A percentile compares a stretch with the other conserved stretches of the same genome.
phyloP scores from a whole-genome alignment of 1,140 invertebrate genomes.

The Drosophila sturtevanti region DNA sequence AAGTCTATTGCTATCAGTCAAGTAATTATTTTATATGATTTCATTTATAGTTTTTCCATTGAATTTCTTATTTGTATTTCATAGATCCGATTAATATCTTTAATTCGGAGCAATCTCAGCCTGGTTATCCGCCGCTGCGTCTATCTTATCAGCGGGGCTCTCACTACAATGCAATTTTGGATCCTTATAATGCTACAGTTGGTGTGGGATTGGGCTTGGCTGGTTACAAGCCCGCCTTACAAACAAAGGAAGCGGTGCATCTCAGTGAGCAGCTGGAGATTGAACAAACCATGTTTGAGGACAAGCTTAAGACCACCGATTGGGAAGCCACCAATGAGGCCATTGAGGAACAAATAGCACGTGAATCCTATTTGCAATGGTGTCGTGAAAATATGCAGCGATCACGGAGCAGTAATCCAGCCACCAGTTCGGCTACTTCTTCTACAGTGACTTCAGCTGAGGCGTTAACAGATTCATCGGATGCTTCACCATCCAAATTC shows the following conservation, averaged over 20 bases:
- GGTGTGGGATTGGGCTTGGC: conserved; percentile 94
- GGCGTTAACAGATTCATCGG: conserved; percentile 60
- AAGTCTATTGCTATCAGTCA: conserved; percentile 94
- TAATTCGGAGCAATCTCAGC: conserved; percentile 88
- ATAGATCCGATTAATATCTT: conserved; percentile 96
- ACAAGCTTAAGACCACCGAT: conserved; percentile 95
- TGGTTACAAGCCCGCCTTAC: conserved; percentile 90
- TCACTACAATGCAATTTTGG: conserved; percentile 96
- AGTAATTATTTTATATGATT: conserved; percentile 83
- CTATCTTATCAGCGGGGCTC: conserved; percentile 95
- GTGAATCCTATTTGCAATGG: conserved; percentile 96
- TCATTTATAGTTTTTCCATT: not conserved
- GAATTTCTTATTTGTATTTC: conserved; percentile 35
- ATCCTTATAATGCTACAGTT: conserved; percentile 93
- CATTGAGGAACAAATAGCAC: conserved; percentile 94
- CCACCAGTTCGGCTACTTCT: conserved; percentile 71
- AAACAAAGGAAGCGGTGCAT: conserved; percentile 90
- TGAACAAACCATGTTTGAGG: conserved; percentile 95
- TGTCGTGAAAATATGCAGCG: conserved; percentile 89
- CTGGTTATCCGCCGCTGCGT: conserved; percentile 92
- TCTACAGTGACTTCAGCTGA: conserved; percentile 80
- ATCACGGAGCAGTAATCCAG: conserved; percentile 73
- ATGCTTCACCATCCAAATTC: conserved; percentile 79
- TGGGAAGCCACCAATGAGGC: conserved; percentile 97
- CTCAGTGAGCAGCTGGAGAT: conserved; percentile 94